phyloP scores from a whole-genome alignment of 1,140 invertebrate species.

The Triops cancriformis region DNA sequence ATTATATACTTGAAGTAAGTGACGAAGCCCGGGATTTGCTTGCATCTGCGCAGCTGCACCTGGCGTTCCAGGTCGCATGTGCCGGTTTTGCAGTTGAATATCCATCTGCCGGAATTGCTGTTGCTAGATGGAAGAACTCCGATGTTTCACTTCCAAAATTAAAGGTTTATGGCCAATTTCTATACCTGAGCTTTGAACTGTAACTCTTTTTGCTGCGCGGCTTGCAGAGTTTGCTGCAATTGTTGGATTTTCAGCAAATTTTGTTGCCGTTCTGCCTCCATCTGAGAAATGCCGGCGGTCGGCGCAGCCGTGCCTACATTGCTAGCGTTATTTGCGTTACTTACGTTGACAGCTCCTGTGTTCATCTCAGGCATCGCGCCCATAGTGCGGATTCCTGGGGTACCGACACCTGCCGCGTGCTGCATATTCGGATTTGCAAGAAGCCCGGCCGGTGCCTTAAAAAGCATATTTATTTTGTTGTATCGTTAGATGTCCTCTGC shows the following conservation, averaged over 20 bases:
- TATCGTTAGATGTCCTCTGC: too few relatives aligned
- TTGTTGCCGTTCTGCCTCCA: slow-evolving; percentile 55
- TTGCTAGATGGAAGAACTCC: slow-evolving; percentile 16
- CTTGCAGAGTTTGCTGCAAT: slow-evolving; percentile 61
- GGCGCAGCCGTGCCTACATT: slow-evolving; percentile 45
- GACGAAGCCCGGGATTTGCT: slow-evolving; percentile 32
- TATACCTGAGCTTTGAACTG: slow-evolving; percentile 61
- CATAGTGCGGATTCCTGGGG: slow-evolving; percentile 16
- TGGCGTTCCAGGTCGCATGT: slow-evolving; percentile 6
- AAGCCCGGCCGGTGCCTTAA: background rate
- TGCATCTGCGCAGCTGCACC: slow-evolving; percentile 27
- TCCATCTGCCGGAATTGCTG: slow-evolving; percentile 19
- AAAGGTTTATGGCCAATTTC: slow-evolving; percentile 13
- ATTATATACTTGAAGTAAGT: slow-evolving; percentile 32
- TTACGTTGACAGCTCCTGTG: background rate
- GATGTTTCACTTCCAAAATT: slow-evolving; percentile 22
- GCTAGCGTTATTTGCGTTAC: slow-evolving; percentile 27
- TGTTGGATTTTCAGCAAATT: slow-evolving; percentile 56
- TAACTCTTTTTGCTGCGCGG: slow-evolving; percentile 65
- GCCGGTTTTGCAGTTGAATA: slow-evolving; percentile 28
- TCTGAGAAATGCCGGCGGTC: slow-evolving; percentile 40
- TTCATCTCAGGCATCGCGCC: slow-evolving; percentile 20
- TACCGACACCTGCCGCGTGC: slow-evolving; percentile 16
- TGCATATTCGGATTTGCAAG: slow-evolving; percentile 23
- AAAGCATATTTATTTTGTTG: too few relatives aligned